Conservation (phyloP, 2,888 invertebrate species). For the Encarsia formosa region DNA sequence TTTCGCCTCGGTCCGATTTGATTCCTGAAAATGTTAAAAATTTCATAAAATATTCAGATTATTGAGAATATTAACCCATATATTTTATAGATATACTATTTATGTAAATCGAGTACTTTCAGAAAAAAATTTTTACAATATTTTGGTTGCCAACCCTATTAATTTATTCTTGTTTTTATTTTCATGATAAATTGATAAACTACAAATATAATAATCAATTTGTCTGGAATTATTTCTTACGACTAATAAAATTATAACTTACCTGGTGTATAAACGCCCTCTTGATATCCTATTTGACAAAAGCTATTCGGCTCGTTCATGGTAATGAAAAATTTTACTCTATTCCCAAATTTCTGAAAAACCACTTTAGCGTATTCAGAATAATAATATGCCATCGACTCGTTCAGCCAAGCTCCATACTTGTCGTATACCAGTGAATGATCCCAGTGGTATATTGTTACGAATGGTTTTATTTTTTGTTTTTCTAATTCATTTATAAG, state of each 20-base stretch:
- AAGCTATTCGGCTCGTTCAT: constrained; percentile 70
- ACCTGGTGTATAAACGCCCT: not conserved
- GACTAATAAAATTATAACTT: no score
- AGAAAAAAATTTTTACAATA: no score
- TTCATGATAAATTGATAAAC: no score
- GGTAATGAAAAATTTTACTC: constrained; percentile 67
- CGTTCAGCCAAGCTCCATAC: constrained; percentile 64
- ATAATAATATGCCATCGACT: constrained; percentile 58
- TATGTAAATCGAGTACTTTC: no score
- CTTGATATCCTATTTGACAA: constrained; percentile 55
- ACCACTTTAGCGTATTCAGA: constrained; percentile 58
- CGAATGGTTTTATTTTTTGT: constrained; percentile 60
- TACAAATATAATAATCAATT: constrained; percentile 64
- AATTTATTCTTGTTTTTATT: no score
- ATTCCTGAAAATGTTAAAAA: constrained; percentile 6
- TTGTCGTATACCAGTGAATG: constrained; percentile 58
- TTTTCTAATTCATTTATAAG: constrained; percentile 52
- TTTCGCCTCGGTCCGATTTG: constrained; percentile 55
- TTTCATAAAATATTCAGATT: not conserved
- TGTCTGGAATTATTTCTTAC: constrained; percentile 56
- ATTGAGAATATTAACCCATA: no score
- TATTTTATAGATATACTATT: no score
- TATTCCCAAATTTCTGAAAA: constrained; percentile 53
- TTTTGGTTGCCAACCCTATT: no score
- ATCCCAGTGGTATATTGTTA: constrained; percentile 67